Percentiles rank a stretch among this genome's conserved stretches.
These are phyloP conservation scores for Apamea epomidion DNA, from an alignment of 2,888 invertebrate genomes.

Conservation along the genomic window DNA sequence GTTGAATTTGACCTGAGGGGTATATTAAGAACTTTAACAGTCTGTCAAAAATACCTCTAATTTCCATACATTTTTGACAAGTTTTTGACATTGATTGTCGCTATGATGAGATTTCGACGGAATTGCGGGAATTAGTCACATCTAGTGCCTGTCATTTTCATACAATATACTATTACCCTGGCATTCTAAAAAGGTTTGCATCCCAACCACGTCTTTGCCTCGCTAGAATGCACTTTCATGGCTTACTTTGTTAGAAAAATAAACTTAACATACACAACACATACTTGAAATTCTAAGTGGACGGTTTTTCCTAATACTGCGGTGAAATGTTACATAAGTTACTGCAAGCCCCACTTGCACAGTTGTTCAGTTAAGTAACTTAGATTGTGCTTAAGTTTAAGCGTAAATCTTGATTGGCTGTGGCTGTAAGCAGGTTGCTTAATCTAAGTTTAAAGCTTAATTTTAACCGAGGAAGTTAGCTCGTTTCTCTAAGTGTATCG, in stretches of 20 bases:
- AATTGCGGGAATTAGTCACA: background rate
- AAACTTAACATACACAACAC: constrained; percentile 13
- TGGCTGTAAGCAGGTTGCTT: constrained; percentile 24
- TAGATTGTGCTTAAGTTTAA: constrained; percentile 32
- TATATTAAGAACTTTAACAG: too few species aligned
- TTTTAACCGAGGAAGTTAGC: constrained; percentile 8
- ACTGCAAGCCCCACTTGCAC: constrained; percentile 40
- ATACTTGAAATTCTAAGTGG: constrained; percentile 43
- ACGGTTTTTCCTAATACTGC: constrained; percentile 46
- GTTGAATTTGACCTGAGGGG: background rate
- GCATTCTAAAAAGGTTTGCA: background rate
- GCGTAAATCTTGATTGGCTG: constrained; percentile 50
- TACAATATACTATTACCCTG: too few species aligned
- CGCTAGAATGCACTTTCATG: constrained; percentile 9
- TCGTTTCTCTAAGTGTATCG: background rate
- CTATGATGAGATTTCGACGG: too few species aligned
- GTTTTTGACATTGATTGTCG: too few species aligned
- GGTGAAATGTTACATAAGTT: constrained; percentile 48
- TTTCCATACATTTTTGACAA: too few species aligned
- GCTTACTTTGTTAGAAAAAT: constrained; percentile 22
- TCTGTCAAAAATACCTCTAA: too few species aligned
- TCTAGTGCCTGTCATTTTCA: background rate
- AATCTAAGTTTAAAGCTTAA: constrained; percentile 56
- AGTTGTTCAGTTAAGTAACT: constrained; percentile 27
- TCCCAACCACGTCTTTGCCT: background rate